Conservation (phyloP, 2,113 vertebrate genomes). For the Melanerpes formicivorus region DNA sequence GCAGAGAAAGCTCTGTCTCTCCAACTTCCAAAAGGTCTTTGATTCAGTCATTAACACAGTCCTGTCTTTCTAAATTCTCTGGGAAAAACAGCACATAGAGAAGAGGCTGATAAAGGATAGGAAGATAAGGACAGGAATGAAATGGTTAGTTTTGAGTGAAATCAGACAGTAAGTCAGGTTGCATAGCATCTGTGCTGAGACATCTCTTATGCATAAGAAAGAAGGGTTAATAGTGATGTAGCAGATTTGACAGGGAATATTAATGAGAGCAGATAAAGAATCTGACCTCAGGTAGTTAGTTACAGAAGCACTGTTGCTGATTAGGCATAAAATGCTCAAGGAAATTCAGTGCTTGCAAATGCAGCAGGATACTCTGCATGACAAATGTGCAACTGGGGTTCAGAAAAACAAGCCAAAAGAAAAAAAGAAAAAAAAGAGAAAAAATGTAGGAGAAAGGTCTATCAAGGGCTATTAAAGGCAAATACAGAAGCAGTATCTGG, state of each 20-base stretch:
- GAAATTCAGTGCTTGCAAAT: background rate
- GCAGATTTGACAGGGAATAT: background rate
- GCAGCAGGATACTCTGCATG: background rate
- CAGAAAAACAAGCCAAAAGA: background rate
- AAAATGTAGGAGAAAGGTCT: background rate
- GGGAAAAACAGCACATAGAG: background rate
- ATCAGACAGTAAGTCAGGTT: background rate
- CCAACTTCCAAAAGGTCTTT: background rate
- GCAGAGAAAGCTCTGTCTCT: background rate
- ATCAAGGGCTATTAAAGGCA: background rate
- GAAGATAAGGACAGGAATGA: background rate
- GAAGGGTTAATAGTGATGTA: background rate
- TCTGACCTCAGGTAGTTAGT: background rate
- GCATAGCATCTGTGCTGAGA: background rate
- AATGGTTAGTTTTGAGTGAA: background rate
- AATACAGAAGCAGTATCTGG: background rate
- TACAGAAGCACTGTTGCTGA: background rate
- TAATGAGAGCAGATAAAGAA: background rate
- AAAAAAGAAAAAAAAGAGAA: fast-evolving
- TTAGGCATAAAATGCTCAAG: background rate
- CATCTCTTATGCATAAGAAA: background rate
- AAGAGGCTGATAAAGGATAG: background rate
- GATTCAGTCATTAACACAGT: background rate
- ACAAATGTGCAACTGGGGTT: background rate
- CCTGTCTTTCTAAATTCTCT: background rate